These are phyloP conservation scores for Drosophila punjabiensis DNA, from an alignment of 1,140 invertebrate genomes.

Conservation along the genomic window DNA sequence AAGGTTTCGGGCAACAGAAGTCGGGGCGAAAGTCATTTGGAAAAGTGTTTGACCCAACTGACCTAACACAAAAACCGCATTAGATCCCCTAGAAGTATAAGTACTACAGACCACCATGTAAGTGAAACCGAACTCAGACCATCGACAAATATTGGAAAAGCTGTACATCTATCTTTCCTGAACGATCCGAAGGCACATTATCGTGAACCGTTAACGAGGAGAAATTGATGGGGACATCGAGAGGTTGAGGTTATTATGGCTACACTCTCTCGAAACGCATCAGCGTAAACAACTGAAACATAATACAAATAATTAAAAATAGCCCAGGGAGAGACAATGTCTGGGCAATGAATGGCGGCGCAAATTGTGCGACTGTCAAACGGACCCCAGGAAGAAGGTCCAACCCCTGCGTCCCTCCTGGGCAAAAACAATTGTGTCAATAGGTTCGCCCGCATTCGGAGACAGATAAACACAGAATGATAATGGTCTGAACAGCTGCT, in stretches of 20 bases:
- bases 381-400: conserved; percentile 34
- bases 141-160: conserved; percentile 73
- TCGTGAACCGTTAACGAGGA: conserved; percentile 64
- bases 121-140: conserved; percentile 50
- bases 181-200: conserved; percentile 50
- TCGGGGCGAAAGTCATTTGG: conserved; percentile 35
- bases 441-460: conserved; percentile 76
- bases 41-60: conserved; percentile 51
- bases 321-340: conserved; percentile 56
- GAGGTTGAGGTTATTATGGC: conserved; percentile 31
- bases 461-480: conserved; percentile 72
- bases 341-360: conserved; percentile 20
- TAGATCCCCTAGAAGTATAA: conserved; percentile 28
- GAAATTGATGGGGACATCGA: conserved; percentile 39
- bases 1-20: conserved; percentile 18
- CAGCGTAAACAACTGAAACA: conserved; percentile 71
- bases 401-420: conserved; percentile 43
- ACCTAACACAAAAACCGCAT: conserved; percentile 74
- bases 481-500: conserved; percentile 75
- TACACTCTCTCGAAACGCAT: conserved; percentile 54
- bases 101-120: conserved; percentile 67
- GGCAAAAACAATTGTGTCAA: conserved; percentile 81
- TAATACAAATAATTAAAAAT: conserved; percentile 84
- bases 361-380: conserved; percentile 39
- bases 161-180: conserved; percentile 37